These are phyloP conservation scores for Meriones unguiculatus DNA, from an alignment of 2,113 vertebrate species.

Conservation along the genomic window DNA sequence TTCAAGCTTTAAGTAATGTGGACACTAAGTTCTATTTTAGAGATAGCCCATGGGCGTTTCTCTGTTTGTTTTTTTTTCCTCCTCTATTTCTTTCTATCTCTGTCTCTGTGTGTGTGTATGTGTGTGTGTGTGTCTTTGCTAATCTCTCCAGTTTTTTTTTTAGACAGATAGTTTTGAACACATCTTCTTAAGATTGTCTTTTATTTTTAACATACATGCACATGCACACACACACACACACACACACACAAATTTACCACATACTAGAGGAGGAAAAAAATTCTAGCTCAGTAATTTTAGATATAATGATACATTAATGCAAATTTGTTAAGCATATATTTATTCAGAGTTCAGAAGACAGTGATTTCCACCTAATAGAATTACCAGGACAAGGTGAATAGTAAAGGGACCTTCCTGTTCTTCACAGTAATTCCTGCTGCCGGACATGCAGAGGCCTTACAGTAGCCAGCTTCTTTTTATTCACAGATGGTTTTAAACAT, in stretches of 20 bases:
- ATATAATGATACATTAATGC: slow-evolving; percentile 59
- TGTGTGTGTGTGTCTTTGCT: not conserved
- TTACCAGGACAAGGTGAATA: slow-evolving; percentile 51
- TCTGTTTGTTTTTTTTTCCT: not conserved
- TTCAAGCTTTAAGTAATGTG: slow-evolving; percentile 40
- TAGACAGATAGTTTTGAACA: slow-evolving; percentile 60
- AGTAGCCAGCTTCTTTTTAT: slow-evolving; percentile 34
- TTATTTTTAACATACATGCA: slow-evolving; percentile 54
- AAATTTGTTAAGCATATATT: slow-evolving; percentile 67
- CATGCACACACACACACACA: not conserved
- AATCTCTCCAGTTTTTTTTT: not conserved
- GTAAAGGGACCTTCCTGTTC: slow-evolving; percentile 55
- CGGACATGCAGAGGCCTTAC: slow-evolving; percentile 39
- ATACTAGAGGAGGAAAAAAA: slow-evolving; percentile 37
- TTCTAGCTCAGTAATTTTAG: slow-evolving; percentile 48
- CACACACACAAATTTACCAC: not conserved
- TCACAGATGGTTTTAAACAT: slow-evolving; percentile 49
- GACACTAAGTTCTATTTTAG: slow-evolving; percentile 51
- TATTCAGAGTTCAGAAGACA: slow-evolving; percentile 64
- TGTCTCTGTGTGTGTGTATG: too few relatives aligned
- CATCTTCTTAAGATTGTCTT: slow-evolving; percentile 61
- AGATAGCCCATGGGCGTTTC: not conserved
- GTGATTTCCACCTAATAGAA: slow-evolving; percentile 68
- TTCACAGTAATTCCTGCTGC: slow-evolving; percentile 62
- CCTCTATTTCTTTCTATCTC: not conserved